Evolutionary conservation across 2,797 vertebrate species (phyloP), one percentile per base, ranked within the genome.

Genomic region (Gadopsis marmoratus): DNA sequence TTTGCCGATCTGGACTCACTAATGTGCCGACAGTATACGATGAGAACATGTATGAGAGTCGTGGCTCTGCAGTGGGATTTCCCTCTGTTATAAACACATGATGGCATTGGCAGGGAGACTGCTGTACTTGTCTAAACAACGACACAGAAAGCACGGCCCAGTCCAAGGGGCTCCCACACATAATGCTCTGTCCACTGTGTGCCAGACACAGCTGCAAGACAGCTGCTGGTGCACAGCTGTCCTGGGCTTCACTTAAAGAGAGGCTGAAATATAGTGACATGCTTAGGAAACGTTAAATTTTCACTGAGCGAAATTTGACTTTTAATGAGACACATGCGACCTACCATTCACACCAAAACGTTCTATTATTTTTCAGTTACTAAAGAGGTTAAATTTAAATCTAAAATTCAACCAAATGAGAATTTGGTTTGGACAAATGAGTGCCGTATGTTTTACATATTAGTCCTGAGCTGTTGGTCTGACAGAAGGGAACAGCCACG

Each of bases 31-130:
- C 8, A 2, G 71, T 19, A 65, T 54, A 82, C n/a, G 74, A 71
- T 74, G 50, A 73, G 80, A 76, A 71, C 61, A 76, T 21, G 43
- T 76, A 60, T 65, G 50, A 70, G 66, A 56, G 37, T 37, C 23
- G 29, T 26, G 58, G 74, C 78, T 74, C 66, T 59, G 79, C 78
- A 47, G 69, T 64, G 92, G 91, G 91, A 87, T 92, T 93, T 91
- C 93, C 93, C 92, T 93, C 86, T 71, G 82, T 74, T 92, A 86
- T 91, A 94, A 94, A 93, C 90, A 93, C 86, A 83, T 63, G 78
- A 87, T 90, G 90, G 91, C 90, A 94, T 68, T 79, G 87, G 89
- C 90, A 88, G 78, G 70, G 81, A 85, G 90, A 90, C 92, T 69
- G 90, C 91, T 86, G 90, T 73, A 69, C 87, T 93, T 88, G 87